Evolutionary conservation across 2,888 invertebrate species (phyloP).

Genomic region (Arrhopalites spinosus): DNA sequence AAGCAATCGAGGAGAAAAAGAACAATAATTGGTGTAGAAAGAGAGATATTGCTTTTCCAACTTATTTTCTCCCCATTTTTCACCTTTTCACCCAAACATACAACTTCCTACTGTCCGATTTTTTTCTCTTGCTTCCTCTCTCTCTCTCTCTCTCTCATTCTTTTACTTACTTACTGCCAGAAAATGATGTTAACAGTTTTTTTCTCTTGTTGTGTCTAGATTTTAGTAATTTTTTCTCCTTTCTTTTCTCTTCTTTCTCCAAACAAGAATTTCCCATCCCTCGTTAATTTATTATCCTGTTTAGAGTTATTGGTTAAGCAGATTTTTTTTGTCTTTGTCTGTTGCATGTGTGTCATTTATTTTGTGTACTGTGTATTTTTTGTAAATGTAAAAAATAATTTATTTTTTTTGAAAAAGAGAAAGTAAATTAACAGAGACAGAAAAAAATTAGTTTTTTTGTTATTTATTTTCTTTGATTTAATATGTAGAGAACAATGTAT

Average conservation of each 20-base stretch:
- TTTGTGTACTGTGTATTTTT: not conserved
- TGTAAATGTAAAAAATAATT: too few species aligned
- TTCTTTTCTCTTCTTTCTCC: not conserved
- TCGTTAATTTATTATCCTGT: not conserved
- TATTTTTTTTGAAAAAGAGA: too few species aligned
- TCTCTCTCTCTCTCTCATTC: slow-evolving; percentile 19
- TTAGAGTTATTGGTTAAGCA: not conserved
- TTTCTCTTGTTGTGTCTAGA: not conserved
- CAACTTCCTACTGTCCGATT: not conserved
- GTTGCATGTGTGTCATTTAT: not conserved
- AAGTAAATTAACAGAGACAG: too few species aligned
- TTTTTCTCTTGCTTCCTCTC: not conserved
- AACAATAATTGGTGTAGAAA: slow-evolving; percentile 24
- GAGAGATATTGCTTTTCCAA: slow-evolving; percentile 14
- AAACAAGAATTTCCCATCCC: not conserved
- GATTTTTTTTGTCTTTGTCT: not conserved
- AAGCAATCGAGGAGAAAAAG: slow-evolving; percentile 16
- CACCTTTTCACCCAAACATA: slow-evolving; percentile 3
- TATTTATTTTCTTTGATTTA: not conserved
- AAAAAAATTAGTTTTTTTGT: not conserved
- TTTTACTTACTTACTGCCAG: not conserved
- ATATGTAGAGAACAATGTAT: not conserved
- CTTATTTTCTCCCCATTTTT: slow-evolving; percentile 7
- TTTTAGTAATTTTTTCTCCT: too few species aligned
- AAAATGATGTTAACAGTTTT: not conserved